These are phyloP conservation scores for Rhadina sibilatrix DNA, from an alignment of 2,113 vertebrate genomes.

Conservation along the genomic window DNA sequence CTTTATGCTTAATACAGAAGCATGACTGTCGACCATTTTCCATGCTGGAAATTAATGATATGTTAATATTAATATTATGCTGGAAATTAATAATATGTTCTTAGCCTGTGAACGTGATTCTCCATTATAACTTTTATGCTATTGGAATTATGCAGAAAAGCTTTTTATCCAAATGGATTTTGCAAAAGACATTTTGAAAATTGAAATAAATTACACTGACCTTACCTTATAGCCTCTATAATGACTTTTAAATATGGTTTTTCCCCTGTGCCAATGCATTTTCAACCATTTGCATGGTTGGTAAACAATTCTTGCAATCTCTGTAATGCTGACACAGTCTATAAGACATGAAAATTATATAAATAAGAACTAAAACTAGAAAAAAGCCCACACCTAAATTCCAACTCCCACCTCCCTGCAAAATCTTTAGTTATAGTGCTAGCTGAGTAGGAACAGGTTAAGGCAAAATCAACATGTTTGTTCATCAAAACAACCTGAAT, in stretches of 20 bases:
- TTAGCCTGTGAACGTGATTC: not conserved
- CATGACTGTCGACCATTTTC: not conserved
- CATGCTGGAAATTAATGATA: not conserved
- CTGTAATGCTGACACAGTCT: not conserved
- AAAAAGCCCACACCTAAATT: not conserved
- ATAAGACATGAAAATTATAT: not conserved
- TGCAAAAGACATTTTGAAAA: not conserved
- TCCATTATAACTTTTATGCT: not conserved
- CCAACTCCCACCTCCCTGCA: not conserved
- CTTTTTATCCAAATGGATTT: not conserved
- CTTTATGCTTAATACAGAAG: not conserved
- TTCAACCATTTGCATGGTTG: not conserved
- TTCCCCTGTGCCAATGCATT: not conserved
- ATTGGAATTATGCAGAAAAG: not conserved
- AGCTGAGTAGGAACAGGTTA: slow-evolving; percentile 32
- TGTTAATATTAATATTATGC: not conserved
- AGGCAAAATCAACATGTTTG: slow-evolving; percentile 20
- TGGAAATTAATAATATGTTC: not conserved
- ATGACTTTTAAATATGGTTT: not conserved
- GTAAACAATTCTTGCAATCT: not conserved
- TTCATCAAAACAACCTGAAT: slow-evolving; percentile 21
- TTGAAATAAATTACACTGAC: not conserved
- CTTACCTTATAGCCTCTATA: not conserved
- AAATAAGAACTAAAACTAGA: not conserved
- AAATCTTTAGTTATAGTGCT: not conserved